These are phyloP conservation scores for Amphibalanus amphitrite DNA, from an alignment of 1,140 invertebrate genomes.

Conservation along the genomic window DNA sequence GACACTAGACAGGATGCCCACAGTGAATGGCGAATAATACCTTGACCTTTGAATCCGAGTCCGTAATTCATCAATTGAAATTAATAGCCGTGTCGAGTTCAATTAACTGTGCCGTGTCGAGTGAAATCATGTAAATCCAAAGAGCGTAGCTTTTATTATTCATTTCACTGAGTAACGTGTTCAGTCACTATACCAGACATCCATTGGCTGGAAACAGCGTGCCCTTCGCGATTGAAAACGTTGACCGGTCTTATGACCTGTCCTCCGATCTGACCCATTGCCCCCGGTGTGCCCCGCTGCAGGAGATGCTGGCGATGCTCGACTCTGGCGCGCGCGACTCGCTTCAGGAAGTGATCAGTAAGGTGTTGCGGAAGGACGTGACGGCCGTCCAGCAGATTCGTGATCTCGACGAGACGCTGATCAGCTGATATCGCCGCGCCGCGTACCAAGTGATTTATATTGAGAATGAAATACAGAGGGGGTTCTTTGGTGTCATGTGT, in stretches of 20 bases:
- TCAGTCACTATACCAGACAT: background rate
- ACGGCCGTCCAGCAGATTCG: background rate
- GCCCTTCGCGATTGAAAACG: too few species aligned
- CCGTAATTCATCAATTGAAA: too few species aligned
- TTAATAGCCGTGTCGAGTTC: background rate
- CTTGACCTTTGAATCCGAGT: too few species aligned
- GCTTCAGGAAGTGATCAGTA: constrained; percentile 68
- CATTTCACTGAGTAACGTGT: background rate
- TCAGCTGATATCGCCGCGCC: background rate
- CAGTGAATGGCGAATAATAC: too few species aligned
- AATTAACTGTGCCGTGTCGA: background rate
- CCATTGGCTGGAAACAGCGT: background rate
- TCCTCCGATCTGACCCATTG: background rate
- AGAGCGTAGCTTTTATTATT: background rate
- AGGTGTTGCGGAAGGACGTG: constrained; percentile 37
- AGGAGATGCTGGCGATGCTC: constrained; percentile 54
- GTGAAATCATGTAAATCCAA: background rate
- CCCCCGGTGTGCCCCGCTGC: constrained; percentile 23
- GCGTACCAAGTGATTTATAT: too few species aligned
- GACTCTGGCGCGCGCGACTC: constrained; percentile 75
- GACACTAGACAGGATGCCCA: too few species aligned
- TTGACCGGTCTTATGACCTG: background rate
- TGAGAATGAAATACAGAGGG: too few species aligned
- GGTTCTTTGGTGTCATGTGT: too few species aligned
- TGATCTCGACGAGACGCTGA: background rate